phyloP scores from a whole-genome alignment of 2,797 vertebrate species.

The Clarias laeviceps region DNA sequence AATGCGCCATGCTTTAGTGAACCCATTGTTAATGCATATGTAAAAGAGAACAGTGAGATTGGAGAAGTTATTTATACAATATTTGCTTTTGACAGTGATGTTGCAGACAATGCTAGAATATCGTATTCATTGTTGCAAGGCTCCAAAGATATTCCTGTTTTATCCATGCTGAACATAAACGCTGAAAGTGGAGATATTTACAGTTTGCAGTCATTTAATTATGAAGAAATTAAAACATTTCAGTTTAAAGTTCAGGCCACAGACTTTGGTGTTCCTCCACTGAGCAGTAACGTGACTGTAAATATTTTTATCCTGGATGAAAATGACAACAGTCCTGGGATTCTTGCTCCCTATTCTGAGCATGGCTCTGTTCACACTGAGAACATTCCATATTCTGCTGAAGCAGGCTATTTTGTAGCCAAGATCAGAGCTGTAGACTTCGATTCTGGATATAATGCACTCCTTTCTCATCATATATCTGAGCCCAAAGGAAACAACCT shows the following conservation, averaged over 20 bases:
- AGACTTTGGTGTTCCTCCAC: constrained; percentile 69
- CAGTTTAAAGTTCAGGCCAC: constrained; percentile 63
- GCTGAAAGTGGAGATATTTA: constrained; percentile 68
- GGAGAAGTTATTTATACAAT: constrained; percentile 65
- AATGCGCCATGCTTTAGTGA: constrained; percentile 70
- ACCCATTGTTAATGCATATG: constrained; percentile 61
- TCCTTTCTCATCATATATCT: constrained; percentile 68
- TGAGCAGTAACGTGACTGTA: constrained; percentile 64
- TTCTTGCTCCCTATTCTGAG: constrained; percentile 79
- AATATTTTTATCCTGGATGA: constrained; percentile 68
- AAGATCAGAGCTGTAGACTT: constrained; percentile 71
- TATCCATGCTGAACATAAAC: constrained; percentile 65
- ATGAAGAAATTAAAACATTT: constrained; percentile 64
- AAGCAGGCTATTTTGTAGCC: constrained; percentile 69
- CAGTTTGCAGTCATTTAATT: constrained; percentile 65
- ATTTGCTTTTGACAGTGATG: constrained; percentile 72
- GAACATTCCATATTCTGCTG: constrained; percentile 77
- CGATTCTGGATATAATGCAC: constrained; percentile 73
- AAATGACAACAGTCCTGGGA: constrained; percentile 66
- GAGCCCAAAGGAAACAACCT: constrained; percentile 68
- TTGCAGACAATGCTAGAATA: constrained; percentile 68
- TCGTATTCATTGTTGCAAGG: constrained; percentile 59
- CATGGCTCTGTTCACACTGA: constrained; percentile 77
- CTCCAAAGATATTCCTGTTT: constrained; percentile 37
- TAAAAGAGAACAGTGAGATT: constrained; percentile 76